Base-by-base conservation (phyloP, 2,113 vertebrate species). In the Mus pahari region DNA sequence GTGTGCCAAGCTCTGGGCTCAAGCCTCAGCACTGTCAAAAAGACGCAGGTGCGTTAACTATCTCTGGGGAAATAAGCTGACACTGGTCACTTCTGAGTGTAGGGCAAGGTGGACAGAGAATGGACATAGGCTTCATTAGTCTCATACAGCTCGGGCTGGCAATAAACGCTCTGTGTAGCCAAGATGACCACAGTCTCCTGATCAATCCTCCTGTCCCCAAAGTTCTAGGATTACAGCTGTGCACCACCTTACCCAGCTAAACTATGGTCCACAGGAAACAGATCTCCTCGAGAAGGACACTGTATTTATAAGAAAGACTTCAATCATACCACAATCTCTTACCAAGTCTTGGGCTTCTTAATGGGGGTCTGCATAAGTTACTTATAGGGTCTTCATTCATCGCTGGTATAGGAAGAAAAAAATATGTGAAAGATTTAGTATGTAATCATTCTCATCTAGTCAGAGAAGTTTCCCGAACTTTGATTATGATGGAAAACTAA, bases 301-400 rank as follows among this genome's bases (percentile, higher is more conserved):
- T 83, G 6, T 62, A 55, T 70, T 95, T 96, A 70, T 55, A 71
- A 81, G 71, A 88, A 82, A 91, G 20, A 7, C 11, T 86, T 60
- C 74, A 86, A 62, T 20, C 24, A 89, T 0, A 83, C 55, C 88
- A 82, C 13, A 75, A 92, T 77, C 75, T 91, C 97, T 97, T 96
- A 98, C 98, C 98, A 98, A 78, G 36, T 45, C 83, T 60, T 45
- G 94, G 33, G 6, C 71, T 94, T 92, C 75, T 98, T 60, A 99
- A 96, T 2, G 98, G 94, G 5, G 98, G 98, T 5, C 98, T 98
- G 42, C 92, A 0, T 89, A 99, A 93, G 45, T 92, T 58, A 24
- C 70, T 92, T 0, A 92, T 0, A 39, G 78, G 87, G 86, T 95
- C 96, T 84, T 96, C 95, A 96, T 14, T 88, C 70, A 73, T 20